Evolutionary conservation across 2,113 vertebrate genomes (phyloP).

Genomic region (Scortum barcoo): DNA sequence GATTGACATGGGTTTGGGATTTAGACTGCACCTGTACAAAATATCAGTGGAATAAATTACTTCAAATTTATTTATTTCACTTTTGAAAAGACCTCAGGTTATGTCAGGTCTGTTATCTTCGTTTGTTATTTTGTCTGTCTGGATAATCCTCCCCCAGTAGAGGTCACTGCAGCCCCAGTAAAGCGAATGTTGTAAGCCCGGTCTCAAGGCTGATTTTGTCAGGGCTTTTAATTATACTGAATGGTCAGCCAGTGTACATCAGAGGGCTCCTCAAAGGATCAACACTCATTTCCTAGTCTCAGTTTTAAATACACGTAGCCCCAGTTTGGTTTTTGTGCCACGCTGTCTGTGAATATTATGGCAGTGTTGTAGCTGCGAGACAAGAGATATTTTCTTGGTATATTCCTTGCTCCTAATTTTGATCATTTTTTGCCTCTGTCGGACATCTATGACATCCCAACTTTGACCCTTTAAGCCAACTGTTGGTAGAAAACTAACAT

Average conservation of each 20-base stretch:
- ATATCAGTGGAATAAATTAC: constrained; percentile 8
- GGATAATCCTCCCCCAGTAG: constrained; percentile 54
- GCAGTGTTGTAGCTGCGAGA: not conserved
- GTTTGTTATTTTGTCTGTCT: not conserved
- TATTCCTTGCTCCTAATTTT: constrained; percentile 23
- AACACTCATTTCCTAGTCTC: constrained; percentile 39
- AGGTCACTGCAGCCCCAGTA: constrained; percentile 72
- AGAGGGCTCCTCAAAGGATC: constrained; percentile 23
- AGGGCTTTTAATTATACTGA: constrained; percentile 54
- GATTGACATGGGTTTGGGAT: constrained; percentile 39
- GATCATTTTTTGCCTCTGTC: constrained; percentile 2
- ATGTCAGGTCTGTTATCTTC: not conserved
- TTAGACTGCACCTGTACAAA: constrained; percentile 26
- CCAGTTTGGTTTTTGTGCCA: constrained; percentile 9
- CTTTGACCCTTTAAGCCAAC: constrained; percentile 42
- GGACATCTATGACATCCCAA: not conserved
- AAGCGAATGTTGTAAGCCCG: not conserved
- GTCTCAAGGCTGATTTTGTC: not conserved
- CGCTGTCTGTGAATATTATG: constrained; percentile 23
- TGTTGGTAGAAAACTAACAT: constrained; percentile 37
- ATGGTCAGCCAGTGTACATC: constrained; percentile 31
- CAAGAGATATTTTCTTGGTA: constrained; percentile 22
- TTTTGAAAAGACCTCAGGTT: constrained; percentile 16
- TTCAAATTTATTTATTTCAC: constrained; percentile 21
- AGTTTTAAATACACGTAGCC: constrained; percentile 13